These are phyloP conservation scores for Ptychochromis oligacanthus DNA, from an alignment of 2,113 vertebrate genomes.

Conservation along the genomic window DNA sequence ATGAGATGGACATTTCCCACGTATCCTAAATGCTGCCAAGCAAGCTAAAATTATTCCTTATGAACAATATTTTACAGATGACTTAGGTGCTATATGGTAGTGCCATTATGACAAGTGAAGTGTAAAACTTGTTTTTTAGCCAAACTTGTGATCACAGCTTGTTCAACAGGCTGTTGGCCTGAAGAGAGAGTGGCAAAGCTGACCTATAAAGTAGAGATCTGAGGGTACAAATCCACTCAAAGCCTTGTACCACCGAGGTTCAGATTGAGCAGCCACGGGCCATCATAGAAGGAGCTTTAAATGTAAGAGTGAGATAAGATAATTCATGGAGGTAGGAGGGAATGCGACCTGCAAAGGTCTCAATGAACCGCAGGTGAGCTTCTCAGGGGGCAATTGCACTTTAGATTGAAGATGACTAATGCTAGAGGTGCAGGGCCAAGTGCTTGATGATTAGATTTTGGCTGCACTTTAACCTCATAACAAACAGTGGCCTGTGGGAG, in stretches of 20 bases:
- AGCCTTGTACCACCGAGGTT: background rate
- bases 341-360: constrained; percentile 24
- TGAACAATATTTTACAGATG: background rate
- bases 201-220: constrained; percentile 11
- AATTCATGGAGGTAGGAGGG: constrained; percentile 24
- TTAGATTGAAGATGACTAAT: constrained; percentile 29
- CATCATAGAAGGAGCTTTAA: background rate
- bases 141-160: constrained; percentile 1
- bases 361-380: constrained; percentile 13
- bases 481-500: background rate
- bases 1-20: background rate
- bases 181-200: background rate
- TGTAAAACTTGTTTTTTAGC: background rate
- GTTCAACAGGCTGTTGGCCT: background rate
- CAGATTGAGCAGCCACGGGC: constrained; percentile 16
- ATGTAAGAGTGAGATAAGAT: constrained; percentile 28
- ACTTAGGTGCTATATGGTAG: background rate
- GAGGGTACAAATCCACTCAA: constrained; percentile 20
- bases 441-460: constrained; percentile 24
- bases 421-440: background rate
- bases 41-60: background rate
- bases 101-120: background rate
- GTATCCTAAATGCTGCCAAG: background rate
- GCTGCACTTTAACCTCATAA: background rate
- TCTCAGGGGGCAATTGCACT: constrained; percentile 31